Conservation (phyloP, 2,113 vertebrate species). For the Circaetus cinerascens region DNA sequence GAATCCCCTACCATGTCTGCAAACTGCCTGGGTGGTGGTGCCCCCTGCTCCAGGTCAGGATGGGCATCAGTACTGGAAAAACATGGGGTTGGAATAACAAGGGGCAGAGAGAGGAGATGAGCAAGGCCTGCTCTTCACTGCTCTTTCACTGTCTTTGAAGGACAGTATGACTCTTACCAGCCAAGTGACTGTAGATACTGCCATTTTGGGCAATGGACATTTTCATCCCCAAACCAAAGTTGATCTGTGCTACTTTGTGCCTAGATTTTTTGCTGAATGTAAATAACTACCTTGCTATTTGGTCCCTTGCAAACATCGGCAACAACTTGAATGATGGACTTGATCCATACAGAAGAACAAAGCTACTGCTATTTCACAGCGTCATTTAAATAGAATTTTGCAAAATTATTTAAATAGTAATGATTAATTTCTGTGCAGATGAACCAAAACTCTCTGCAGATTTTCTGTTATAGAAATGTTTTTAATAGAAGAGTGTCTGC, state of each 20-base stretch:
- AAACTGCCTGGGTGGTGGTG: neutral
- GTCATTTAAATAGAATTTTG: neutral
- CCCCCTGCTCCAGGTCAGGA: neutral
- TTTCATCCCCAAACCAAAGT: neutral
- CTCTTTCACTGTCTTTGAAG: neutral
- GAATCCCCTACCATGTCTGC: neutral
- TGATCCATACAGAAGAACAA: neutral
- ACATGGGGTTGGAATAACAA: neutral
- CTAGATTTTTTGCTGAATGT: neutral
- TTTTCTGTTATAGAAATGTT: neutral
- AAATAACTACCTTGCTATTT: neutral
- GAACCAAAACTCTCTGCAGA: neutral
- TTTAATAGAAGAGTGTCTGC: neutral
- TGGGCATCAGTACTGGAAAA: neutral
- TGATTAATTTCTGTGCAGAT: neutral
- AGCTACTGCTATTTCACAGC: neutral
- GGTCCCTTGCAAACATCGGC: neutral
- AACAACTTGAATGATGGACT: neutral
- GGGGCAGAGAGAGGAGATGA: neutral
- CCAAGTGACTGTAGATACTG: neutral
- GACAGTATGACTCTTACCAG: neutral
- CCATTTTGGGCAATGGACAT: neutral
- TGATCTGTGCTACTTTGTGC: neutral
- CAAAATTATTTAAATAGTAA: neutral
- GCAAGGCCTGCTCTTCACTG: neutral